A percentile compares a stretch with the other conserved stretches of the same genome.
These are phyloP conservation scores for Micronycteris hirsuta DNA, from an alignment of 2,113 vertebrate genomes.

Conservation along the genomic window DNA sequence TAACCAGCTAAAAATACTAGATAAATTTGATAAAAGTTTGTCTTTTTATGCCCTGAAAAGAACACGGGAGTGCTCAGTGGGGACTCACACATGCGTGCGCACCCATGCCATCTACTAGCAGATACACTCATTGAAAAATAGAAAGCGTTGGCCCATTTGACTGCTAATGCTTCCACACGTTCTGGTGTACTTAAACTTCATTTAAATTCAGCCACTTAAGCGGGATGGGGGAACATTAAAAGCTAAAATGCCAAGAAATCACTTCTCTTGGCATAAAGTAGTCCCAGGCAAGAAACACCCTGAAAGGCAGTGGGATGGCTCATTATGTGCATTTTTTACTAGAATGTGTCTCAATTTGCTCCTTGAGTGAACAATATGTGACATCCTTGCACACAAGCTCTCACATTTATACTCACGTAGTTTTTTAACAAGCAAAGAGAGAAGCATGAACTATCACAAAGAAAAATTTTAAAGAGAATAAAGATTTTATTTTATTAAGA, in stretches of 20 bases:
- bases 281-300: background rate
- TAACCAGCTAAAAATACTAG: background rate
- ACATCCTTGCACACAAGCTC: background rate
- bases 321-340: background rate
- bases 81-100: background rate
- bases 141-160: background rate
- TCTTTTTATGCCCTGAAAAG: background rate
- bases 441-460: background rate
- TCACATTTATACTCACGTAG: background rate
- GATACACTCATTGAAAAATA: background rate
- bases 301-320: background rate
- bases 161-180: background rate
- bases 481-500: background rate
- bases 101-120: background rate
- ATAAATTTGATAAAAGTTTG: background rate
- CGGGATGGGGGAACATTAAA: background rate
- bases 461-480: background rate
- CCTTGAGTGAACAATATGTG: background rate
- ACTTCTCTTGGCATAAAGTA: constrained; percentile 39
- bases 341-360: background rate
- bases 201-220: constrained; percentile 12
- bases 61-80: background rate
- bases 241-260: constrained; percentile 40
- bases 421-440: background rate
- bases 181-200: background rate